Conservation (phyloP, 2,113 vertebrate species). For the Callionymus lyra region DNA sequence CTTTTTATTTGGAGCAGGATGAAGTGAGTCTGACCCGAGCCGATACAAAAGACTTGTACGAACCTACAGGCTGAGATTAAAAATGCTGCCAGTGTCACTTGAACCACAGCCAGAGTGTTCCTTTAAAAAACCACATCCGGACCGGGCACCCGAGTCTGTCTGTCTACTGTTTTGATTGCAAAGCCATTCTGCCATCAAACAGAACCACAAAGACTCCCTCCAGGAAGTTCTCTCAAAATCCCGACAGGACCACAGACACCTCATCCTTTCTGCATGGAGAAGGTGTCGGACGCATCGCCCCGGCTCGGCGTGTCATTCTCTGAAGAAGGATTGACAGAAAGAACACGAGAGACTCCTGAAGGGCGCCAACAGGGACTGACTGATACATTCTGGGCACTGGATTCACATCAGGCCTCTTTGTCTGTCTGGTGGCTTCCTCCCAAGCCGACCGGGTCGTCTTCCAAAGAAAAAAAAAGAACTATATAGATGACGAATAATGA, state of each 20-base stretch:
- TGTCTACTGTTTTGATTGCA: conserved; percentile 16
- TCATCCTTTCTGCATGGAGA: conserved; percentile 16
- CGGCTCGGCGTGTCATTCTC: conserved; percentile 2
- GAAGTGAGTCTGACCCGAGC: too few relatives aligned
- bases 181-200: conserved; percentile 24
- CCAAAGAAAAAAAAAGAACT: conserved; percentile 36
- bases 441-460: conserved; percentile 22
- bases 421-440: conserved; percentile 18
- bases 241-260: conserved; percentile 25
- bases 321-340: too few relatives aligned
- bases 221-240: conserved; percentile 16
- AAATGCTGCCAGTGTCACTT: conserved; percentile 22
- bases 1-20: too few relatives aligned
- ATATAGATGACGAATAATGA: conserved; percentile 54
- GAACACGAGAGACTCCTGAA: too few relatives aligned
- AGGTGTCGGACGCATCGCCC: conserved; percentile 7
- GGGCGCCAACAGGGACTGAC: conserved; percentile 15
- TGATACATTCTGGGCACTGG: conserved; percentile 31
- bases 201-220: conserved; percentile 21
- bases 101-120: conserved; percentile 13
- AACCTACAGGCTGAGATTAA: too few relatives aligned
- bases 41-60: too few relatives aligned
- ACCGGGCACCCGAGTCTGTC: conserved; percentile 11
- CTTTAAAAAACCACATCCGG: conserved; percentile 25
- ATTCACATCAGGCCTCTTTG: conserved; percentile 27